Percentiles rank a stretch among this genome's conserved stretches.
Evolutionary conservation across 2,888 invertebrate genomes (phyloP).

Genomic region (Hofmannophila pseudospretella): DNA sequence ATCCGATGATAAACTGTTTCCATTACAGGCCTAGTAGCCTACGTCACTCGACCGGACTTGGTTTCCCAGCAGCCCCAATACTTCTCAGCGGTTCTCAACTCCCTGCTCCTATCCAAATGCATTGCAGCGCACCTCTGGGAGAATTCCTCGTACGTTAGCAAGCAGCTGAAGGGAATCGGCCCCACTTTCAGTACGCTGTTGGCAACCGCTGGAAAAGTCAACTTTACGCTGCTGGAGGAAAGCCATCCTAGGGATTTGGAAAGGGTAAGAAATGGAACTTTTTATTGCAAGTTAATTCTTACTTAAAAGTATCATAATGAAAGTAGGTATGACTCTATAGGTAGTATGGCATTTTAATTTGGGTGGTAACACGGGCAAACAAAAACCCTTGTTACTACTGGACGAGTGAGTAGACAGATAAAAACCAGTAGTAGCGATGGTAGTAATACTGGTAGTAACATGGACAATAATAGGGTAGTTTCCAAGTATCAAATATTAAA

Average conservation of each 20-base stretch:
- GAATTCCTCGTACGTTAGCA: conserved; percentile 81
- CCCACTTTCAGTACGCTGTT: conserved; percentile 80
- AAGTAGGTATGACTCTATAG: too few relatives aligned
- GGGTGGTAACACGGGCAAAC: too few relatives aligned
- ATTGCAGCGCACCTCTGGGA: conserved; percentile 85
- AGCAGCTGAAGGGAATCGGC: conserved; percentile 85
- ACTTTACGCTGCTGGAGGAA: conserved; percentile 79
- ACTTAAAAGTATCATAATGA: too few relatives aligned
- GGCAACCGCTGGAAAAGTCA: conserved; percentile 81
- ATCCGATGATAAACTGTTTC: too few relatives aligned
- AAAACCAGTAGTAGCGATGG: too few relatives aligned
- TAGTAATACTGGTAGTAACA: too few relatives aligned
- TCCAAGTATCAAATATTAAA: too few relatives aligned
- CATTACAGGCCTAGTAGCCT: conserved; percentile 77
- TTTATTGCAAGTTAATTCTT: too few relatives aligned
- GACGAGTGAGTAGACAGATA: too few relatives aligned
- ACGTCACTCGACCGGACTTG: conserved; percentile 60
- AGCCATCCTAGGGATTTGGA: conserved; percentile 86
- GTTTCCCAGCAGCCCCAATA: conserved; percentile 40
- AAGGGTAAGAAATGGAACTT: conserved; percentile 62
- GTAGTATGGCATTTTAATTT: too few relatives aligned
- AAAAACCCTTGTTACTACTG: too few relatives aligned
- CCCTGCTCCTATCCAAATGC: conserved; percentile 82
- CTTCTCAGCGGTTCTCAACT: conserved; percentile 76
- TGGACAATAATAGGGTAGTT: too few relatives aligned